Base-by-base conservation (phyloP, 2,797 vertebrate species). In the Spinibarbus caldwelli region DNA sequence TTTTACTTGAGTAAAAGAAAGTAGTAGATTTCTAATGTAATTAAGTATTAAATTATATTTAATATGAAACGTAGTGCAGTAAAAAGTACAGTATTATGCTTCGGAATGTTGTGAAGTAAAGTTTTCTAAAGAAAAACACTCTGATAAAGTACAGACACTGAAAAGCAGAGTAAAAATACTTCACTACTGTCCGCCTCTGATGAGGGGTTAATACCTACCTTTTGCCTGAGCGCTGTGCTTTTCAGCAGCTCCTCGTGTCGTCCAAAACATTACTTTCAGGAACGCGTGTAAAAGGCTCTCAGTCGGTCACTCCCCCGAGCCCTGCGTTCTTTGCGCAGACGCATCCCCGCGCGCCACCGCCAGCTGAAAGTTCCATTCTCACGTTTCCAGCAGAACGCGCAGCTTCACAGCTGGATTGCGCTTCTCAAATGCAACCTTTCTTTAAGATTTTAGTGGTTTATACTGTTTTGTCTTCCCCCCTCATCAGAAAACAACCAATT, bases 231-330 rank as follows among this genome's bases (percentile, higher is more conserved):
- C 19, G 23, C 52, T 34, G 52, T 31, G n/a, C n/a, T 59, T 66
- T 72, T 45, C 2, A 34, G 38, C 38, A 62, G 38, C 38, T 75
- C 29, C 43, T 43, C n/a, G 54, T 62, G 36, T 36, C 29, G 71
- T 64, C 43, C 43, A 76, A 29, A 66, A 38, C 82, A 77, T 52
- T 14, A 66, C 15, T 62, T 49, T 80, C 68, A 78, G 71, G 72
- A 86, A 76, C 54, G 71, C 45, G 70, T 70, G 54, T 68, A 66
- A 84, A 68, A 73, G 41, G 47, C 29, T 70, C 49, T n/a, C 81
- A 41, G 67, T 85, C 78, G 73, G 84, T 72, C 84, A 87, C 84
- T 82, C 81, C 86, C 75, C 73, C 49, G 26, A 68, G 41, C 49
- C 41, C 75, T n/a, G 71, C 19, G n/a, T 75, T 15, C 38, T 66